Base-by-base conservation (phyloP, 2,113 vertebrate genomes). In the Coptodon bakossiorum region DNA sequence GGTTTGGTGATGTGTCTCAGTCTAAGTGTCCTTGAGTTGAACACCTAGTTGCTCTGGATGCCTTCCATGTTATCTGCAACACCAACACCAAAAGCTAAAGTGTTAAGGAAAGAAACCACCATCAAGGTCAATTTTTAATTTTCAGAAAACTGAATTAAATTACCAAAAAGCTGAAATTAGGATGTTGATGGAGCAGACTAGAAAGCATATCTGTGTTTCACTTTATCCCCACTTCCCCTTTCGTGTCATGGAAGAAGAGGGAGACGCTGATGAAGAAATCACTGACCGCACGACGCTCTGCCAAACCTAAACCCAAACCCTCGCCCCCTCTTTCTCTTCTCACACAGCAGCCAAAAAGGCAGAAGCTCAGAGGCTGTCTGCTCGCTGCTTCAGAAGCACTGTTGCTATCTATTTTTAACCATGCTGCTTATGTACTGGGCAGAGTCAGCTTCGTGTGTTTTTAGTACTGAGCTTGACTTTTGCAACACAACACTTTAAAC, bases 361-460 rank as follows among this genome's bases (percentile, higher is more conserved):
- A 86, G 66, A 54, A 56, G 78, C 90, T 88, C 83, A 59, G 40
- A n/a, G 22, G 73, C 82, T 7, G 53, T 53, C 82, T 57, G 73
- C 27, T 63, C 29, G 6, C 73, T 50, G 61, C 76, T 71, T 87
- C 85, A 80, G 71, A 91, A 31, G 66, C 68, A 22, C 54, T 29
- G 54, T 71, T 61, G 54, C 86, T 6, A 2, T 76, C 89, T 94
- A 92, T 92, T 92, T 93, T 91, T 91, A 92, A 92, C 85, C 27
- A 7, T 40, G 27, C 3, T 16, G 13, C 84, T 45, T 59, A 80
- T 91, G 45, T 27, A 1, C 24, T 82, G 84, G 76, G 76, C 81
- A 85, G 73, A 87, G 73, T 83, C 71, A 68, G 83, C 85, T 82
- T 61, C 13, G 6, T 92, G 83, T 91, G 83, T 86, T 87, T 71